These are phyloP conservation scores for Vicugna pacos DNA, from an alignment of 2,113 vertebrate species.

Conservation along the genomic window DNA sequence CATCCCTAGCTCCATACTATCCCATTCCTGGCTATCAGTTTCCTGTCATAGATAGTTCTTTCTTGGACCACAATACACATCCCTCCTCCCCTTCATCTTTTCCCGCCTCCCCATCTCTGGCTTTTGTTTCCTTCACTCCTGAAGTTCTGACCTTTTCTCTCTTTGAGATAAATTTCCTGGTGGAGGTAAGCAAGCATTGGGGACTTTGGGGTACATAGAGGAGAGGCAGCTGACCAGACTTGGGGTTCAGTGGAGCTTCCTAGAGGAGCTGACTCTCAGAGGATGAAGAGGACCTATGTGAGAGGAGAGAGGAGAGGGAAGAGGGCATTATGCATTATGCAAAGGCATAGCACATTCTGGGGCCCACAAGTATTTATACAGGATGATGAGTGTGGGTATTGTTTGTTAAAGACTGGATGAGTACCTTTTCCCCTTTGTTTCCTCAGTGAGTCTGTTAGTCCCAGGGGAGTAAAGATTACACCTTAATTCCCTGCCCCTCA, in stretches of 20 bases:
- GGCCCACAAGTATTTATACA: not conserved
- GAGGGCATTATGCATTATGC: not conserved
- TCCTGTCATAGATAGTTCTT: not conserved
- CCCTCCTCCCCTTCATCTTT: not conserved
- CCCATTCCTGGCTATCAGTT: not conserved
- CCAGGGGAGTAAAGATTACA: not conserved
- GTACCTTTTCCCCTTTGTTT: not conserved
- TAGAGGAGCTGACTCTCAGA: not conserved
- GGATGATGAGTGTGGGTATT: not conserved
- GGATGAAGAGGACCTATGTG: not conserved
- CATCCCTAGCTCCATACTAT: fast-evolving
- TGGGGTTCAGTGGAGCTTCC: not conserved
- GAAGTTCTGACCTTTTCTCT: not conserved
- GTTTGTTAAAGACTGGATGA: not conserved
- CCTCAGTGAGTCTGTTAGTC: not conserved
- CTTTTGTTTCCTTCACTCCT: not conserved
- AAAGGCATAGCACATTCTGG: fast-evolving
- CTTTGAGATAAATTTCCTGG: not conserved
- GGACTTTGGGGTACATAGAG: not conserved
- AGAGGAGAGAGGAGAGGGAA: not conserved
- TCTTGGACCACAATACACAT: not conserved
- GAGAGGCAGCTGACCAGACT: not conserved
- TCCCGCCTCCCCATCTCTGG: not conserved
- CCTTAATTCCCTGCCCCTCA: not conserved
- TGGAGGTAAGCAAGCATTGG: not conserved